Evolutionary conservation across 1,140 invertebrate species (phyloP), one percentile per base, ranked within the genome.

Genomic region (Lordiphosa stackelbergi): DNA sequence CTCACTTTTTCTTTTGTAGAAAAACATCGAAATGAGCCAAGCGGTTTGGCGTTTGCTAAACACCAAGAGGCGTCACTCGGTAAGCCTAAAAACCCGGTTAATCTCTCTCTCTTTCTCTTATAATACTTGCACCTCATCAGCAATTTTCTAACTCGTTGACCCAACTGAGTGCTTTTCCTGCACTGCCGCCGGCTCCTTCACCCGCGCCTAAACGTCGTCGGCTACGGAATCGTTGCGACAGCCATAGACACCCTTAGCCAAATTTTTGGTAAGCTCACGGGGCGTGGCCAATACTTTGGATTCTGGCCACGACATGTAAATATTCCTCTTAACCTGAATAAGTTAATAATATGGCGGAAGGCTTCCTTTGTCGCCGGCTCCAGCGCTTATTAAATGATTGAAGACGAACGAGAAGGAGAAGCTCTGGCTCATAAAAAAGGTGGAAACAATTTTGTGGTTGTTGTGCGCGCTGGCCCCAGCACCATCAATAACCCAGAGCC

Each of bases 301-400:
- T 12, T 24, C n/a, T 43, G 19, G 16, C 10, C 10, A 24, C n/a
- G 5, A 10, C 5, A 6, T 6, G 10, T n/a, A 43, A 31, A 31
- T 31, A 8, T 31, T 31, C 28, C 22, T 24, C 43, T 73, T 86
- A 75, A 86, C 86, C 86, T 85, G 81, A 85, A 86, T 86, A 86
- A 86, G 85, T 86, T 86, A 86, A 86, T 86, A 86, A 85, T 66
- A 86, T 78, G 79, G 85, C 85, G 85, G 85, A 81, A 86, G 85
- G 65, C 68, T 63, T 70, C 73, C 85, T 85, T 84, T 81, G 74
- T 79, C 75, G 70, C 83, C 38, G 42, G 48, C 71, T 53, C 55
- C 73, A 73, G 56, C 65, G 75, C 74, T 75, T 81, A 81, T 81
- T 81, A 81, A 81, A 81, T 81, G 75, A 81, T 81, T 75, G 75